Base-by-base conservation (phyloP, 2,888 invertebrate genomes). In the Stratiomys singularior region DNA sequence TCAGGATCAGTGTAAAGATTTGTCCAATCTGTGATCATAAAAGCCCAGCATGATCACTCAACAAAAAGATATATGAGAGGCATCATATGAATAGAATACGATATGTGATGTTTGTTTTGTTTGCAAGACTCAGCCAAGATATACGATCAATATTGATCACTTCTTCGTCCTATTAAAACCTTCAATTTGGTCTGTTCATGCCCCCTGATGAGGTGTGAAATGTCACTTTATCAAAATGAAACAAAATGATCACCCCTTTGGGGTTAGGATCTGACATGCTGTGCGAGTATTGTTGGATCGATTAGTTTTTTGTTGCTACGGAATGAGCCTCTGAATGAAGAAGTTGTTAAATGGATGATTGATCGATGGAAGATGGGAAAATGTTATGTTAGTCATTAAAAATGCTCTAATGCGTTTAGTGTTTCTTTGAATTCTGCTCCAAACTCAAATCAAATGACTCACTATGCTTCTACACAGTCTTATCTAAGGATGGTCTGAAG, bases 231-330 rank as follows among this genome's bases (percentile, higher is more conserved):
- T 60, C 37, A 37, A 37, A 25, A 25, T 15, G 11, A 63, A 63
- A 63, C 63, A 63, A 63, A 28, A 63, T 63, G 63, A 63, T 63
- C 63, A 63, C 63, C 27, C 63, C 63, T 63, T 63, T 28, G 63
- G 63, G 63, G 28, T 28, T 63, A 7, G 7, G 60, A 63, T 63
- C 27, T 63, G 63, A 28, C 28, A 63, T 63, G 63, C 63, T 63
- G 37, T 37, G n/a, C n/a, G 37, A 37, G 37, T 9, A 37, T 37
- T 37, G 37, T 37, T 37, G 5, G 37, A 9, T 37, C 9, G 37
- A 37, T 37, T 37, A 9, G 37, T 37, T 37, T 9, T 9, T 37
- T 9, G 37, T 5, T 37, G 37, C 37, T 37, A 37, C 37, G 3
- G 37, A 37, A 5, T 3, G 9, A 37, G 9, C 9, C 9, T 37